A percentile compares a stretch with the other conserved stretches of the same genome.
These are phyloP conservation scores for Hypomesus transpacificus DNA, from an alignment of 2,113 vertebrate species.

Conservation along the genomic window DNA sequence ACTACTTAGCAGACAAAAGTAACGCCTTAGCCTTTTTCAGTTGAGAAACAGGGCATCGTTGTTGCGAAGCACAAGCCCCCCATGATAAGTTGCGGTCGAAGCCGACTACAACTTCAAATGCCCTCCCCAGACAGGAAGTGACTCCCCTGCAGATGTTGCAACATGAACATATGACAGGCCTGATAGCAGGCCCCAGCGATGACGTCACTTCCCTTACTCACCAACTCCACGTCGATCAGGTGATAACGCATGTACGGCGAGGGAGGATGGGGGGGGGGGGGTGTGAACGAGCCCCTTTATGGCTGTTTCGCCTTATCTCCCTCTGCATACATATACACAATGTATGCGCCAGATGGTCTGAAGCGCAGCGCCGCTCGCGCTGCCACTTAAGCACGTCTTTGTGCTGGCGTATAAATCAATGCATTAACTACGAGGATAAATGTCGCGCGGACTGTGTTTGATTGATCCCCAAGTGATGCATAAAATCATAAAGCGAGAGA, in stretches of 20 bases:
- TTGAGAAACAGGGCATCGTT: no score
- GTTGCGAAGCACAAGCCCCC: no score
- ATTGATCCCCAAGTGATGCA: constrained; percentile 44
- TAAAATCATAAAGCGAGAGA: constrained; percentile 34
- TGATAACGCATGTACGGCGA: no score
- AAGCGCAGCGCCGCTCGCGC: constrained; percentile 49
- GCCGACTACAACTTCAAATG: constrained; percentile 12
- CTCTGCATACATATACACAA: constrained; percentile 46
- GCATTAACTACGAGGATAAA: constrained; percentile 47
- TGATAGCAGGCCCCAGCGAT: constrained; percentile 52
- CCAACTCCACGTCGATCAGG: background rate
- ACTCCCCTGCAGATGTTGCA: constrained; percentile 38
- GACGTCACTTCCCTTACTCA: constrained; percentile 53
- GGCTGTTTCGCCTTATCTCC: constrained; percentile 52
- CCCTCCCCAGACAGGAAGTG: constrained; percentile 49
- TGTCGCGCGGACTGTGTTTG: constrained; percentile 21
- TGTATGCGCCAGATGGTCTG: constrained; percentile 54
- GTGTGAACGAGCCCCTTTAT: constrained; percentile 41
- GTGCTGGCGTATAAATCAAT: constrained; percentile 44
- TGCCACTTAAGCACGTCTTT: constrained; percentile 56
- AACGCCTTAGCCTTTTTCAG: background rate
- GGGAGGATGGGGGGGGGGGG: constrained; percentile 6
- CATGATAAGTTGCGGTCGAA: no score
- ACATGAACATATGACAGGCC: constrained; percentile 49
- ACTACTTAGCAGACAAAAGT: no score